phyloP scores from a whole-genome alignment of 2,797 vertebrate species.

The Anguilla obscura region DNA sequence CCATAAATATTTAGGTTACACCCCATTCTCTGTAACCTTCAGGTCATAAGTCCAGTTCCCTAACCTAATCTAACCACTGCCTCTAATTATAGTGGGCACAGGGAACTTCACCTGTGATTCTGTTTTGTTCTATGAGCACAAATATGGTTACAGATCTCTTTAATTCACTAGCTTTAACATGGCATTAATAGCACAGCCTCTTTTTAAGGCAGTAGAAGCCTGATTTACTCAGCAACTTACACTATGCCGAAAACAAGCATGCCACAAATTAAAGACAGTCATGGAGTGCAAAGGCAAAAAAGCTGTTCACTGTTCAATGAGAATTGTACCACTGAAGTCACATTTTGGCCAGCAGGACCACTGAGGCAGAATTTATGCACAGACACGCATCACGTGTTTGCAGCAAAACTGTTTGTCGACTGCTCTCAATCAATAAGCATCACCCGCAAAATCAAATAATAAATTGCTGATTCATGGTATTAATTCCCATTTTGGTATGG shows the following conservation, averaged over 20 bases:
- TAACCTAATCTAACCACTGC: not conserved
- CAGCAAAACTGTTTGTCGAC: not conserved
- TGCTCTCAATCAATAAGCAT: not conserved
- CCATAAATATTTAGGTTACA: not conserved
- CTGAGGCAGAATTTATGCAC: not conserved
- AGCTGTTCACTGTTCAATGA: not conserved
- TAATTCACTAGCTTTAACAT: not conserved
- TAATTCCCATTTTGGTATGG: too few species aligned
- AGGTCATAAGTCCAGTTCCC: not conserved
- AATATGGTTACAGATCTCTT: slow-evolving; percentile 36
- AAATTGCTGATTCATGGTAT: too few species aligned
- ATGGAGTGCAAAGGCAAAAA: slow-evolving; percentile 28
- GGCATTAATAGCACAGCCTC: not conserved
- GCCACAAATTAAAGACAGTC: not conserved
- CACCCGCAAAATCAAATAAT: not conserved
- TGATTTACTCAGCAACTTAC: not conserved
- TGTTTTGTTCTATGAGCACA: slow-evolving; percentile 40
- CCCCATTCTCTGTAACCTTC: not conserved
- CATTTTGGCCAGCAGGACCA: not conserved
- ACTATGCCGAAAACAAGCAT: not conserved
- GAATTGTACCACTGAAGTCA: not conserved
- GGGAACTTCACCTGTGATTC: slow-evolving; percentile 38
- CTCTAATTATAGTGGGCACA: not conserved
- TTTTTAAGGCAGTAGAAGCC: not conserved
- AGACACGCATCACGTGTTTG: not conserved